Base-by-base conservation (phyloP, 2,113 vertebrate species). In the Phalacrocorax pelagicus region DNA sequence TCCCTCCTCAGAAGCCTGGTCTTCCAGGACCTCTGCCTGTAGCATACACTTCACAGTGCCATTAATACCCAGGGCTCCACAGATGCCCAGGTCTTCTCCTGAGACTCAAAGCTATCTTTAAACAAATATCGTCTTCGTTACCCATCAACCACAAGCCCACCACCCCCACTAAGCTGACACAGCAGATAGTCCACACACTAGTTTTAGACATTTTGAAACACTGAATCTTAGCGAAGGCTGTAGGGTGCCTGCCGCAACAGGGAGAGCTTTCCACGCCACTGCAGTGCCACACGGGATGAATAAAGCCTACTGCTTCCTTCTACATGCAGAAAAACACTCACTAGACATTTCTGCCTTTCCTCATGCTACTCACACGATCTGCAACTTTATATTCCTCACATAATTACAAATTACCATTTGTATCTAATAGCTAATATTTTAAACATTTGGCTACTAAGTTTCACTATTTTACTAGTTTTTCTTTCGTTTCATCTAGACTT, bases 351-450 rank as follows among this genome's bases (percentile, higher is more conserved):
- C 52, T 52, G 29, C 32, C 55, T 47, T 47, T 62, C 42, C 47
- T 10, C 38, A 46, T 0, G 2, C 12, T 26, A 27, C 7, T 21
- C n/a, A 20, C 32, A 42, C 0, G 0, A 52, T 18, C 15, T 47
- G 23, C 55, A 87, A 57, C 30, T 81, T 42, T 44, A 3, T 19
- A 34, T 12, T 27, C 40, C 46, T 65, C 15, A 40, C 7, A 23
- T 13, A 87, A 49, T 40, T 73, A 58, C 46, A 66, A 71, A 62
- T 40, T 58, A 61, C 4, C 18, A 26, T 77, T 91, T 81, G 38
- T 46, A 83, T n/a, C 54, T 61, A 78, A 38, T 2, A 61, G 26
- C 44, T 69, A 42, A 4, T 19, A 65, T 49, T 87, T 85, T 54
- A 74, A 86, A 71, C 6, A 40, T 24, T 40, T 34, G 12, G 30